A percentile compares a stretch with the other conserved stretches of the same genome.
Conservation (phyloP, 1,140 invertebrate species). For the Meloidogyne hapla region DNA sequence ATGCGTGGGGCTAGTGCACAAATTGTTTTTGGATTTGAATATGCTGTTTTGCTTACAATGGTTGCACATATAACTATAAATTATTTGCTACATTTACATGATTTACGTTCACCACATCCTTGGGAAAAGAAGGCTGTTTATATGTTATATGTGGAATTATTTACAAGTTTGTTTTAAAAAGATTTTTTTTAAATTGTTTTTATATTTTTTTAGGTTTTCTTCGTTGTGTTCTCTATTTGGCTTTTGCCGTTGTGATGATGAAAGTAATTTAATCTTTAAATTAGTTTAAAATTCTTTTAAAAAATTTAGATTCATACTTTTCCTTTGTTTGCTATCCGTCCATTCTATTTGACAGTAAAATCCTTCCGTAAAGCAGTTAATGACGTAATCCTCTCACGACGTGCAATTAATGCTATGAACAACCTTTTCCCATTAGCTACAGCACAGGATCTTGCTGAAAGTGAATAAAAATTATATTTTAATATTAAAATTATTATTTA, state of each 20-base stretch:
- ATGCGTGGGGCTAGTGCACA: constrained; percentile 93
- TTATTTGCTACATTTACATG: constrained; percentile 69
- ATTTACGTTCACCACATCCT: constrained; percentile 81
- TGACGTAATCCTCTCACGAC: constrained; percentile 93
- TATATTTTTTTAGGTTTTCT: constrained; percentile 68
- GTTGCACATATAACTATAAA: constrained; percentile 90
- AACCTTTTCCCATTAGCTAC: constrained; percentile 83
- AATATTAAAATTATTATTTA: no score
- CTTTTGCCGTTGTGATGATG: constrained; percentile 96
- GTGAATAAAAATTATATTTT: constrained; percentile 20
- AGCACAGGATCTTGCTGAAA: constrained; percentile 73
- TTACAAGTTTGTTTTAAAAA: constrained; percentile 77
- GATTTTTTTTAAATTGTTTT: constrained; percentile 8
- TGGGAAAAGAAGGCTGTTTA: constrained; percentile 99
- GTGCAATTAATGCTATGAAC: constrained; percentile 70
- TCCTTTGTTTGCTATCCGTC: constrained; percentile 94
- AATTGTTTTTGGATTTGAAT: constrained; percentile 98
- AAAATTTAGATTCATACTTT: constrained; percentile 82
- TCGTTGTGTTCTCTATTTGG: constrained; percentile 85
- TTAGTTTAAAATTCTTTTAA: background rate
- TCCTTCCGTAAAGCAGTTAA: constrained; percentile 96
- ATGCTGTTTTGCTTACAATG: constrained; percentile 91
- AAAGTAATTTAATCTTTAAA: constrained; percentile 14
- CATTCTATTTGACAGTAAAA: constrained; percentile 96
- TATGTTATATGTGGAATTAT: constrained; percentile 89